Base-by-base conservation (phyloP, 2,113 vertebrate genomes). In the Centropus bengalensis region DNA sequence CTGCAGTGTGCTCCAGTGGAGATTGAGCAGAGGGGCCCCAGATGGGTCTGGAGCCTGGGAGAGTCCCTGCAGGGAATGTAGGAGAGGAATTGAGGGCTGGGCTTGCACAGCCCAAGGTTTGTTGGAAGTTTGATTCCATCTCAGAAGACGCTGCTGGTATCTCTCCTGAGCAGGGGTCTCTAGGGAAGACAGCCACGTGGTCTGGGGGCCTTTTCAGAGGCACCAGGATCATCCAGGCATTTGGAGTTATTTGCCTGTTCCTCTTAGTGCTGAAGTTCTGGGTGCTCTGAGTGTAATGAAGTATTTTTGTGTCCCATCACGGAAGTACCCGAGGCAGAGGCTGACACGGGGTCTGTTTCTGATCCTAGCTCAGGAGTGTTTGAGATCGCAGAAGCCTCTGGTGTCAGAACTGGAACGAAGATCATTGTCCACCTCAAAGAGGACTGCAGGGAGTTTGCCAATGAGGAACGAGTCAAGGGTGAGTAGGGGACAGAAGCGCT, bases 371-470 rank as follows among this genome's bases (percentile, higher is more conserved):
- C 99, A 49, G 99, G 99, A 22, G 88, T 98, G 40, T 99, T 99
- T 97, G 98, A 99, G 97, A 96, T 99, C 3, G 98, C 99, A 14
- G 99, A 99, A 97, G 99, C 99, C 74, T 98, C 96, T 5, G 99
- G 99, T 6, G 99, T 99, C 78, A 98, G 98, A 86, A 97, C 97
- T 60, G 99, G 99, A 17, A 99, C 99, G 22, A 99, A 99, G 97
- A 99, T 99, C 23, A 98, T 99, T 89, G 95, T 99, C 59, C 98
- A 99, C 75, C 98, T 99, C 68, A 99, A 99, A 94, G 97, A 99
- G 1, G 99, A 99, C 70, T 99, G 99, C 97, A 99, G 97, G 70
- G 99, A 99, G 95, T 99, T 99, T 71, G 98, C 99, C 79, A 96
- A 91, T 6, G 99, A 99, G 95, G 98, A 99, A 92, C 93, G 98